These are phyloP conservation scores for Probaryconus sp. DNA, from an alignment of 1,140 invertebrate species.

Conservation along the genomic window DNA sequence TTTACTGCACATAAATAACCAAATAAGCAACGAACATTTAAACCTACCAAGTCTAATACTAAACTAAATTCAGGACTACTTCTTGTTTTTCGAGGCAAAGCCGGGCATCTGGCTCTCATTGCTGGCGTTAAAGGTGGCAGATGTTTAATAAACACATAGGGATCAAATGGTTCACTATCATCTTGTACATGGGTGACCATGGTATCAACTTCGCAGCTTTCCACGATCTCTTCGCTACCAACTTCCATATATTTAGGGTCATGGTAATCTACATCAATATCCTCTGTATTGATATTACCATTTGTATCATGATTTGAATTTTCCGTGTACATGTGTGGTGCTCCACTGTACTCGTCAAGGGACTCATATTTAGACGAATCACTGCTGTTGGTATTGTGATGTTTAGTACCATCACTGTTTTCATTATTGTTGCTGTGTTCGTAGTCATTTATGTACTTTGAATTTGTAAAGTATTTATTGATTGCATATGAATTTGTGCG, in stretches of 20 bases:
- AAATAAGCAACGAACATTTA: neutral
- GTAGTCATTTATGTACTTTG: conserved; percentile 61
- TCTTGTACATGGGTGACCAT: conserved; percentile 81
- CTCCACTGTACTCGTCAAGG: conserved; percentile 55
- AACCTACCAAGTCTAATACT: conserved; percentile 88
- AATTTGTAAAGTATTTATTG: conserved; percentile 65
- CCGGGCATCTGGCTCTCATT: conserved; percentile 91
- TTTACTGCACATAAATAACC: too few species aligned
- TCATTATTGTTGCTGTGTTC: conserved; percentile 70
- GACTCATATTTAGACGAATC: conserved; percentile 68
- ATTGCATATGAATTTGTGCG: conserved; percentile 53
- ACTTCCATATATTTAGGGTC: conserved; percentile 76
- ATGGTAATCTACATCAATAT: conserved; percentile 70
- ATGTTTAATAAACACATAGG: conserved; percentile 94
- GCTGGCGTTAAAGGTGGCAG: conserved; percentile 93
- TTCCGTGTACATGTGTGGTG: conserved; percentile 62
- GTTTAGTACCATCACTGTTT: conserved; percentile 65
- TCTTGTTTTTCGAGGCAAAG: conserved; percentile 94
- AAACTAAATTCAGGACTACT: conserved; percentile 96
- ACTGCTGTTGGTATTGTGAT: conserved; percentile 55
- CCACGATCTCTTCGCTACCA: conserved; percentile 76
- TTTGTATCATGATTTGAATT: conserved; percentile 68
- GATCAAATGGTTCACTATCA: conserved; percentile 91
- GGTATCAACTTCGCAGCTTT: conserved; percentile 79
- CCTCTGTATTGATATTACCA: conserved; percentile 67